A percentile compares a stretch with the other conserved stretches of the same genome.
phyloP scores from a whole-genome alignment of 2,888 invertebrate species.

The Andrena marginata region DNA sequence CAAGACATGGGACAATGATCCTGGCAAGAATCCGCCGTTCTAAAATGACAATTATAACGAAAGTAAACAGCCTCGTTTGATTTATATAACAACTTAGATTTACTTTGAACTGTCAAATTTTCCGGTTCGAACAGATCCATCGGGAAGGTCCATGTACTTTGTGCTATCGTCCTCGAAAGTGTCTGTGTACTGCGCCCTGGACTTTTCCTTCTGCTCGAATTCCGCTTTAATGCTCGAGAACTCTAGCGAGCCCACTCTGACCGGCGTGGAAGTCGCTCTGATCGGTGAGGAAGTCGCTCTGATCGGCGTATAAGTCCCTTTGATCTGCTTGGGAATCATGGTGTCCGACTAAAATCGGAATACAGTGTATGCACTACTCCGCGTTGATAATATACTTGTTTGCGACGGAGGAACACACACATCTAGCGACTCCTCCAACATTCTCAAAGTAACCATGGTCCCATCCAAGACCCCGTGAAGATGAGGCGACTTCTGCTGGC shows the following conservation, averaged over 20 bases:
- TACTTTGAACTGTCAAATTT: not conserved
- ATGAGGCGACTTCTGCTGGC: constrained; percentile 69
- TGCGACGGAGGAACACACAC: not conserved
- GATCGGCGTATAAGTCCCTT: too few species aligned
- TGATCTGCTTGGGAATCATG: too few species aligned
- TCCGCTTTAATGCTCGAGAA: too few species aligned
- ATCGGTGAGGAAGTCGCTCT: too few species aligned
- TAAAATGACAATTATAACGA: not conserved
- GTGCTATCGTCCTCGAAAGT: not conserved
- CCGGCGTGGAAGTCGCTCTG: constrained; percentile 12
- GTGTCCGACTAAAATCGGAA: not conserved
- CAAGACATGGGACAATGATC: not conserved
- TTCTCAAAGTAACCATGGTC: constrained; percentile 62
- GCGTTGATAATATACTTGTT: not conserved
- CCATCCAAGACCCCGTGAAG: constrained; percentile 74
- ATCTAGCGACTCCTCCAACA: constrained; percentile 47
- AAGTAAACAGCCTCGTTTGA: not conserved
- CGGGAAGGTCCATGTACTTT: not conserved
- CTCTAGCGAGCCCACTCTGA: not conserved
- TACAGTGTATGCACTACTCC: not conserved
- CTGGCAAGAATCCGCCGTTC: not conserved
- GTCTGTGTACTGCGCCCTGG: not conserved
- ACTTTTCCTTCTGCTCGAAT: not conserved
- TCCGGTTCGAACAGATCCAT: not conserved
- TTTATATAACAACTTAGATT: not conserved